Percentiles rank a stretch among this genome's conserved stretches.
phyloP scores from a whole-genome alignment of 2,113 vertebrate species.

The Tapirus terrestris region DNA sequence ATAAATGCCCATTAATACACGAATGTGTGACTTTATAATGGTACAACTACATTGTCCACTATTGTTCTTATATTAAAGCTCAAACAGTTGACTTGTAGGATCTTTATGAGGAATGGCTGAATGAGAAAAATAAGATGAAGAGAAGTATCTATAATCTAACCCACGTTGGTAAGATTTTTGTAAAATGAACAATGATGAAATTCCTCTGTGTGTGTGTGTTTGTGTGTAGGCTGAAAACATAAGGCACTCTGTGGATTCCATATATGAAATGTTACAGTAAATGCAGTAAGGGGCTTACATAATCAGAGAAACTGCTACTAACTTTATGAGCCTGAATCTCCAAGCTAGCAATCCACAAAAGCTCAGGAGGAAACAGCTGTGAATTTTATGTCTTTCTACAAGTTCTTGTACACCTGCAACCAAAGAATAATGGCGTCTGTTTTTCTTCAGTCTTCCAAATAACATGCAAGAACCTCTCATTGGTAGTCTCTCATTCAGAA shows the following conservation, averaged over 20 bases:
- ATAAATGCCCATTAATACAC: neutral
- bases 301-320: neutral
- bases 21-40: neutral
- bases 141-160: neutral
- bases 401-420: neutral
- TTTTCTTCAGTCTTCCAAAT: neutral
- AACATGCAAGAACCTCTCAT: neutral
- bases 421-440: neutral
- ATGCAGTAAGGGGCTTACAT: neutral
- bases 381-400: neutral
- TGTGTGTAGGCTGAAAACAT: neutral
- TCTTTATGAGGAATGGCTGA: neutral
- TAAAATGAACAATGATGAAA: neutral
- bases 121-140: neutral
- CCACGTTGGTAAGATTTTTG: neutral
- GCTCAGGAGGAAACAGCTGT: neutral
- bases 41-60: neutral
- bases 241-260: neutral
- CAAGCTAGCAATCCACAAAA: neutral
- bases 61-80: neutral
- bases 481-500: neutral
- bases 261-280: neutral
- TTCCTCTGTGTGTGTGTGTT: neutral
- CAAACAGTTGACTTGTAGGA: neutral
- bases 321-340: neutral